Evolutionary conservation across 1,140 invertebrate species (phyloP), one percentile per base, ranked within the genome.

Genomic region (Nixonia krombeini): DNA sequence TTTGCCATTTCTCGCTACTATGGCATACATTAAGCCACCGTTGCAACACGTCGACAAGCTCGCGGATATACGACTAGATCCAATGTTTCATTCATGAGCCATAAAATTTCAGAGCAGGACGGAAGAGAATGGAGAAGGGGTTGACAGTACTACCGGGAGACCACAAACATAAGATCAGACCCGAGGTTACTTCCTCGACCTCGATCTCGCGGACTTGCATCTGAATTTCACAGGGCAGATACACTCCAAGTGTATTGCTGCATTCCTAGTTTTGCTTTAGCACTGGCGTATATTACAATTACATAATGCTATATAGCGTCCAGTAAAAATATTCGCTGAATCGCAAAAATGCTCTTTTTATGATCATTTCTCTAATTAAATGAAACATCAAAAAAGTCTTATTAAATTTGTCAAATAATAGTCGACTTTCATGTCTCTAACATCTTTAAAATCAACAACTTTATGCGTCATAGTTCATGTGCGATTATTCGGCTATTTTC

Each of bases 51-150:
- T 74, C 59, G 12, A 59, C 55, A 41, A 35, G 51, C 59, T 73
- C 67, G 70, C 70, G 72, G 65, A 75, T 72, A 73, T 74, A 75
- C 69, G 72, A 68, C 68, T 69, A 72, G 66, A 47, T 2, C 38
- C 71, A 29, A 82, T 81, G 78, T 81, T 82, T 82, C 79, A 82
- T 81, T 81, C 80, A 82, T 82, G 79, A 81, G 78, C 73, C 76
- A 78, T 81, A 80, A 81, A 81, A 69, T 80, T 75, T 44, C 64
- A 23, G 67, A 35, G 53, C 51, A 52, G 17, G 41, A 26, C 31
- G 26, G 33, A 44, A 28, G 26, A 17, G 13, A 33, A 33, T 37
- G 33, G 33, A 37, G 38, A 56, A 26, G 52, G 41, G 52, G 41
- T 8, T 52, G 55, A 66, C 40, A 56, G 21, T 37, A 55, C 21